A percentile compares a stretch with the other conserved stretches of the same genome.
Evolutionary conservation across 2,888 invertebrate species (phyloP).

Genomic region (Desoria tigrina): DNA sequence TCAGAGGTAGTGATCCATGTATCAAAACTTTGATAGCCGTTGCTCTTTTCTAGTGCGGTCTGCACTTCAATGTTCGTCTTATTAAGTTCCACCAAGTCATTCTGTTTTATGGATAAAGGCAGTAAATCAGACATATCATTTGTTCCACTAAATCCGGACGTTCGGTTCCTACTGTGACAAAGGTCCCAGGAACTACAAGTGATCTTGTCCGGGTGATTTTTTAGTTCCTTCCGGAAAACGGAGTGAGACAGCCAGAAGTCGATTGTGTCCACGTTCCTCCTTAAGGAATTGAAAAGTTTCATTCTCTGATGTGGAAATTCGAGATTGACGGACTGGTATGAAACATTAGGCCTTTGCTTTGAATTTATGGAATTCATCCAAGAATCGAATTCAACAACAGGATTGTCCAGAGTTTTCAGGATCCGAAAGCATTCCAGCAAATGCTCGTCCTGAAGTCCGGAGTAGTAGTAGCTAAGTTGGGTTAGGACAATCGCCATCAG

Average conservation of each 20-base stretch:
- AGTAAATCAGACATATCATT: constrained; percentile 34
- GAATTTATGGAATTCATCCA: constrained; percentile 20
- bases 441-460: constrained; percentile 39
- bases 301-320: constrained; percentile 16
- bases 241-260: constrained; percentile 32
- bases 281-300: constrained; percentile 30
- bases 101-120: constrained; percentile 27
- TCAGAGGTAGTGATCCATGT: background rate
- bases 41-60: constrained; percentile 9
- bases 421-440: constrained; percentile 32
- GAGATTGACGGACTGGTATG: too few relatives aligned
- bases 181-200: constrained; percentile 38
- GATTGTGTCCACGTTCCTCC: constrained; percentile 23
- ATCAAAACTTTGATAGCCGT: constrained; percentile 6
- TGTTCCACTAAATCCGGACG: constrained; percentile 41
- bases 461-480: constrained; percentile 48
- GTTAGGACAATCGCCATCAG: constrained; percentile 44
- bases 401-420: background rate
- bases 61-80: constrained; percentile 25
- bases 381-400: constrained; percentile 7
- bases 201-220: constrained; percentile 35
- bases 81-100: constrained; percentile 27
- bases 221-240: constrained; percentile 35
- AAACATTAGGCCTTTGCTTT: too few relatives aligned
- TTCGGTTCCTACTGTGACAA: constrained; percentile 14